Evolutionary conservation across 2,113 vertebrate species (phyloP), one percentile per base, ranked within the genome.

Genomic region (Calyptomena viridis): DNA sequence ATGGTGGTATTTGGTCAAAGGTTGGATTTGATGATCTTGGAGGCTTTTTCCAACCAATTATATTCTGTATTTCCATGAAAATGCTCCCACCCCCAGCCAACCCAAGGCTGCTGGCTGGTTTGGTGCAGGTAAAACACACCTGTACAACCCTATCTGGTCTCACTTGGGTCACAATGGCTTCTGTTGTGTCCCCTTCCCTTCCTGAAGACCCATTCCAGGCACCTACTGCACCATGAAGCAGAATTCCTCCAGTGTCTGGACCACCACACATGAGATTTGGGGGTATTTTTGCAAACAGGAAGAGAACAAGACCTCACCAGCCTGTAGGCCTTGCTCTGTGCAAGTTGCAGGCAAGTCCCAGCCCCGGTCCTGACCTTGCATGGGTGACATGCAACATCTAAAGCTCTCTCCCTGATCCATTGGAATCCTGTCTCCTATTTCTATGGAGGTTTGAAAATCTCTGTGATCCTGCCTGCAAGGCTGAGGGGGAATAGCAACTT

Each of bases 121-220:
- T 66, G 40, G 9, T 31, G 37, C 35, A 79, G 33, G 14, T 55
- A 22, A 86, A 82, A 66, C 0, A 0, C 3, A 1, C 0, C 2
- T 42, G 40, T 23, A 37, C 1, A 15, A 3, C 11, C 31, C 35
- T 69, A 19, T 19, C 16, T 24, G 50, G 28, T 35, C 39, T 60
- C 71, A 60, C 12, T 42, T 33, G 27, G 60, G 72, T 25, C 6
- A 2, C 0, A 0, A 6, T 3, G 39, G 22, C 28, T 78, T 67
- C 25, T 50, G 50, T 7, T 21, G 27, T n/a, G 37, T 20, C 20
- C 40, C 20, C 19, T 46, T 71, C 19, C 37, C 14, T 42, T 27
- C 14, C 12, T 1, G 1, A 22, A 86, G 40, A 52, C 22, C 16
- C 33, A 49, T 17, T 4, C 6, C 27, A 39, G 53, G 28, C 18